These are phyloP conservation scores for Brevimyrus niger DNA, from an alignment of 2,113 vertebrate species.

Conservation along the genomic window DNA sequence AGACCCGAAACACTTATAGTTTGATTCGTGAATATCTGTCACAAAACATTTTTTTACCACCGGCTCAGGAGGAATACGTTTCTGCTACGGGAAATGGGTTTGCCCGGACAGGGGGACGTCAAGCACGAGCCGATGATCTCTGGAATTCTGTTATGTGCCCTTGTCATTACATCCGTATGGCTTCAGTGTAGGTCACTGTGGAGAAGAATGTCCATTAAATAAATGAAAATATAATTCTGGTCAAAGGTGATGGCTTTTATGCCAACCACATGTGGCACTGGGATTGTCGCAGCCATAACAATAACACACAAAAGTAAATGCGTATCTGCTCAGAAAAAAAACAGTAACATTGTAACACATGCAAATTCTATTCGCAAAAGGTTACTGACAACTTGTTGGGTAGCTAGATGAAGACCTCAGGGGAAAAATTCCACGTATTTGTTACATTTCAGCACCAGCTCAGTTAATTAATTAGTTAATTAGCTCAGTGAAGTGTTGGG, in stretches of 20 bases:
- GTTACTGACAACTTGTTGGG: neutral
- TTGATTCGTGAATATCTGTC: neutral
- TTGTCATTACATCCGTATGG: neutral
- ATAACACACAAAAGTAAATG: neutral
- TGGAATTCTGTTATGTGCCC: neutral
- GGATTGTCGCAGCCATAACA: neutral
- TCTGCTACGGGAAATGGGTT: neutral
- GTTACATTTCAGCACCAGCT: neutral
- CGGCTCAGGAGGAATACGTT: neutral
- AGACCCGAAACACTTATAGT: neutral
- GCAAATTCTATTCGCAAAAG: neutral
- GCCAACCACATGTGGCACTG: neutral
- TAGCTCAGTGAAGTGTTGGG: neutral
- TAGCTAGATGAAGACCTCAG: neutral
- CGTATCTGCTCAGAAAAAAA: neutral
- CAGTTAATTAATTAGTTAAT: neutral
- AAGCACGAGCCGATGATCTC: neutral
- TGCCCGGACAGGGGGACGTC: neutral
- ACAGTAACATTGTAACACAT: neutral
- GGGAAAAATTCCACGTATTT: neutral
- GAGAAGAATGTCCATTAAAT: neutral
- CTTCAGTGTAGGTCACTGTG: neutral
- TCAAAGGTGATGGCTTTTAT: neutral
- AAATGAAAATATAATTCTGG: neutral
- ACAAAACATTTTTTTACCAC: neutral